Evolutionary conservation across 1,140 invertebrate genomes (phyloP), one percentile per base, ranked within the genome.

Genomic region (Zelostemma sp.): DNA sequence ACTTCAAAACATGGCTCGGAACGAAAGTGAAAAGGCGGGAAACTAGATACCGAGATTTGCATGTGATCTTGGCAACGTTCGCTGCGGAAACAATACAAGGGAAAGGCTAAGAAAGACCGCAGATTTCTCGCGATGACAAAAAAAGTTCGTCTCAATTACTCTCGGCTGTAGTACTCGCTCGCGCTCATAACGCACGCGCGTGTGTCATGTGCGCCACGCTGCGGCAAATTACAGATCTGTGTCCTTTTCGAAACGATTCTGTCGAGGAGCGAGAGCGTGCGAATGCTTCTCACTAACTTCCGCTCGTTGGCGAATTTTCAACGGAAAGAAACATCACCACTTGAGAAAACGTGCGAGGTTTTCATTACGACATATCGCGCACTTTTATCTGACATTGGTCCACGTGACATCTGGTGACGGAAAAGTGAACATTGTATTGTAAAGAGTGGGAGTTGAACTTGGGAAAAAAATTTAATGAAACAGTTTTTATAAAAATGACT

Each of bases 241-340:
- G 48, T 73, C 59, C 56, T 63, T 68, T 71, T 64, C 53, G 43
- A 43, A 17, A 6, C 21, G 51, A 69, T 63, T 63, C 41, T 60
- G 8, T 53, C 21, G 21, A 66, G 51, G 47, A 76, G 72, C 73
- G 73, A 75, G 75, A 78, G 73, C 70, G 68, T 77, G 73, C 67
- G 75, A 79, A 75, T 72, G 49, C 46, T 76, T 78, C 75, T 76
- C 77, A 78, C 70, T 64, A n/a, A n/a, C 72, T 16, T 49, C 57
- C 60, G 55, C 65, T 68, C 68, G 57, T 62, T 66, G 43, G 41
- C 55, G 17, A 60, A 50, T 59, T 55, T 12, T 14, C 66, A 61
- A 72, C 60, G 67, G 63, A 68, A 56, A 61, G 40, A 64, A 46
- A n/a, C 49, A 48, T 62, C 68, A 16, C 8, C 28, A 46, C 57